These are phyloP conservation scores for Nasonia vitripennis DNA, from an alignment of 1,140 invertebrate species.

Conservation along the genomic window DNA sequence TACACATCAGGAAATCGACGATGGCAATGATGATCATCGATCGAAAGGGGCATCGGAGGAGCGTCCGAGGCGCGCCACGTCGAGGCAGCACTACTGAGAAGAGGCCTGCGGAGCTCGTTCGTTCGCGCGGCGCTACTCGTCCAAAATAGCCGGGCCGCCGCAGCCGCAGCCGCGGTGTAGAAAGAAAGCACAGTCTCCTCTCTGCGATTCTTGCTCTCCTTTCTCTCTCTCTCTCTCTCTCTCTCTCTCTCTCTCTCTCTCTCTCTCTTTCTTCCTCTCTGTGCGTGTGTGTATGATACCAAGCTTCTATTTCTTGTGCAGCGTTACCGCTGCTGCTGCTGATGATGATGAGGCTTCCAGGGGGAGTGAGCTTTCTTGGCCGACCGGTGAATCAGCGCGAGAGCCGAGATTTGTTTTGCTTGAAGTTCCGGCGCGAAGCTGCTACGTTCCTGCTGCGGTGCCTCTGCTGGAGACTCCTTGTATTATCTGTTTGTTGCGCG, in stretches of 20 bases:
- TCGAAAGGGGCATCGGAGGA: background rate
- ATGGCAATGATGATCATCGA: background rate
- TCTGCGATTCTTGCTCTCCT: conserved; percentile 8
- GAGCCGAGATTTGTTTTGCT: too few relatives aligned
- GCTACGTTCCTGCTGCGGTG: too few relatives aligned
- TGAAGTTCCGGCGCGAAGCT: background rate
- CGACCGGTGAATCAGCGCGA: background rate
- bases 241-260: background rate
- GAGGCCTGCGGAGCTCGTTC: conserved; percentile 57
- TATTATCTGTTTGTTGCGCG: too few relatives aligned
- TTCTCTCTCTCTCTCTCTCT: background rate
- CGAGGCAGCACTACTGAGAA: conserved; percentile 29
- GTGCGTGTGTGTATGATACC: background rate
- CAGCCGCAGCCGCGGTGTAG: conserved; percentile 64
- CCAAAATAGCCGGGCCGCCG: conserved; percentile 68
- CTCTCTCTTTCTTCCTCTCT: background rate
- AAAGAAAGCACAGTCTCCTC: conserved; percentile 52
- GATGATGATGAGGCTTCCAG: background rate
- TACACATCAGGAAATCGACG: too few relatives aligned
- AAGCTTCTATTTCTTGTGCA: conserved; percentile 2
- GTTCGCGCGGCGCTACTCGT: conserved; percentile 66
- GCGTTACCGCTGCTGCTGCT: background rate
- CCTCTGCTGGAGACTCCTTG: too few relatives aligned
- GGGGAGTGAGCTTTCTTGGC: background rate
- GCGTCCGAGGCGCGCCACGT: conserved; percentile 33